Evolutionary conservation across 30 jellyfish, hydroid and myxozoan species (phyloP), one percentile per base, ranked within the genome.

Genomic region (Aurelia sp.): DNA sequence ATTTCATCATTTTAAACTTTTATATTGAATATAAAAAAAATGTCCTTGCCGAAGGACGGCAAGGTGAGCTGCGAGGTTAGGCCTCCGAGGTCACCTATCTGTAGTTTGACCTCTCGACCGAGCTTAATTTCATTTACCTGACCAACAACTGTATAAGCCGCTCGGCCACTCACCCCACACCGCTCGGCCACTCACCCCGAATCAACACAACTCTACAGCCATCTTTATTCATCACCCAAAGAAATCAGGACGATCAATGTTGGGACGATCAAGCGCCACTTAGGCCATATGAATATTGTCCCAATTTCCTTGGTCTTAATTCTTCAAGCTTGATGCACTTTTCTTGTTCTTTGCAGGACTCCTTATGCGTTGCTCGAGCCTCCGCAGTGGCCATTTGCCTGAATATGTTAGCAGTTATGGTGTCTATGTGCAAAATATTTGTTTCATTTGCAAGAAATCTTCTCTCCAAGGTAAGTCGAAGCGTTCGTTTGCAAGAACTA

Each of bases 361-460:
- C 92, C 23, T 40, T 83, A 23, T 83, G 92, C 76, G 37, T 66
- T 55, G 86, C 92, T 4, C 86, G 92, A 47, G 92, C 81, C 19
- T 55, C 86, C 6, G 92, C 92, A 13, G 86, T 73, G 2, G 86
- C 92, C 27, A 72, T 83, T 30, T 83, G 92, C 71, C 72, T 83
- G 59, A 72, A 83, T 47, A 83, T 66, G 13, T 65, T 76, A 23
- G 86, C 92, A n/a, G 92, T 83, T 21, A 83, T 83, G 80, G 27
- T 83, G 5, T 71, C 92, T 13, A 83, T 83, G 92, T 83, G 92
- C 86, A 83, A 83, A 73, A 59, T 73, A 3, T 59, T 83, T 55
- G 71, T 62, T 62, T 83, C 92, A 11, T 62, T 53, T 22, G 53
- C 73, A 1, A 77, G 92, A 23, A 71, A 72, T 75, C 77, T 83